Conservation (phyloP, 2,113 vertebrate species). For the Symphodus melops region DNA sequence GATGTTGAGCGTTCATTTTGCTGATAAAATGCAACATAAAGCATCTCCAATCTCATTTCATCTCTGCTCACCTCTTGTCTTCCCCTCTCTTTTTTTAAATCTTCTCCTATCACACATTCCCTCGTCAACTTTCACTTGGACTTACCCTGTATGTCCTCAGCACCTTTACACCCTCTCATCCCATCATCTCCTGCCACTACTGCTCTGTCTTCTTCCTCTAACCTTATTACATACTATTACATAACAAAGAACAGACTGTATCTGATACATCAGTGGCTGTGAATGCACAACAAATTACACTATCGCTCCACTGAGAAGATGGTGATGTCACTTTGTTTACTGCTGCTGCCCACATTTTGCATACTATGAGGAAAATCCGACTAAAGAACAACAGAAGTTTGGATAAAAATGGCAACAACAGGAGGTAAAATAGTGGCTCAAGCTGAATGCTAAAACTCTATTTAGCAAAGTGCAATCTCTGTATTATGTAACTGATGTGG, state of each 20-base stretch:
- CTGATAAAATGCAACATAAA: constrained; percentile 3
- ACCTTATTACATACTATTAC: constrained; percentile 15
- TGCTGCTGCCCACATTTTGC: too few species aligned
- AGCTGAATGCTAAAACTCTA: constrained; percentile 23
- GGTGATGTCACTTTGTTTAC: too few species aligned
- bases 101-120: too few species aligned
- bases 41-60: constrained; percentile 12
- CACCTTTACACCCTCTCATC: constrained; percentile 15
- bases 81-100: constrained; percentile 6
- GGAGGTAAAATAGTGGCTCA: not conserved
- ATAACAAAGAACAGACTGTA: constrained; percentile 1
- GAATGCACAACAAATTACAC: not conserved
- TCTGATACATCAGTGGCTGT: not conserved
- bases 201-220: not conserved
- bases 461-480: constrained; percentile 30
- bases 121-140: too few species aligned
- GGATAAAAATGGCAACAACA: constrained; percentile 11
- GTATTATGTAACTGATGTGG: constrained; percentile 52
- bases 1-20: not conserved
- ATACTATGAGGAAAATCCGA: constrained; percentile 14
- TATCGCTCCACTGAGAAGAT: not conserved
- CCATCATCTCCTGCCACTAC: not conserved
- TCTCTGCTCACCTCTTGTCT: constrained; percentile 9
- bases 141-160: not conserved
- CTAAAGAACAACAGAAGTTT: constrained; percentile 25